Conservation (phyloP, 1,140 invertebrate genomes). For the Bombus vancouverensis region DNA sequence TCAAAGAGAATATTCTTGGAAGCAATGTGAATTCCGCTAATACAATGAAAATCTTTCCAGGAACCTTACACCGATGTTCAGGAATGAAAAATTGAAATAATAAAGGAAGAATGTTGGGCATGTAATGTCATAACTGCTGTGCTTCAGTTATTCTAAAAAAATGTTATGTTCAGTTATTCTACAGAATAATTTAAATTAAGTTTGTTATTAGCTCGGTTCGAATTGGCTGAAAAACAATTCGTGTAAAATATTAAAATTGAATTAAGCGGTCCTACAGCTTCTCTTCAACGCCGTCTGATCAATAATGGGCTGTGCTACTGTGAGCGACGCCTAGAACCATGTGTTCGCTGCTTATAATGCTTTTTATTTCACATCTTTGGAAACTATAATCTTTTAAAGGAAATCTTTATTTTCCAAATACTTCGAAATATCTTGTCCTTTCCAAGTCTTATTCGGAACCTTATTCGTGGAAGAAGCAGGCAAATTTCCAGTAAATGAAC, state of each 20-base stretch:
- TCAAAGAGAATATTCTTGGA: not conserved
- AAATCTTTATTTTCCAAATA: too few species aligned
- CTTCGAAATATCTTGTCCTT: too few species aligned
- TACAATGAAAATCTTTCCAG: not conserved
- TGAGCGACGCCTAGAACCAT: not conserved
- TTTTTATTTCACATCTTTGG: not conserved
- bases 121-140: not conserved
- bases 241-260: conserved; percentile 9
- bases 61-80: too few species aligned
- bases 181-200: not conserved
- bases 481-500: conserved; percentile 1
- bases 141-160: not conserved
- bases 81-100: not conserved
- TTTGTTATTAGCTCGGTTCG: not conserved
- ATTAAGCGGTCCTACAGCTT: not conserved
- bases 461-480: not conserved
- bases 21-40: not conserved
- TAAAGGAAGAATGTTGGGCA: not conserved
- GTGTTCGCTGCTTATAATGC: not conserved
- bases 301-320: conserved; percentile 25
- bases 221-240: not conserved
- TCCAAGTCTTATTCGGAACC: not conserved
- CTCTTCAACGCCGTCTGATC: not conserved
- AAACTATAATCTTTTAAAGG: not conserved
- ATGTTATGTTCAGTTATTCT: not conserved